These are phyloP conservation scores for Morpho achilles DNA, from an alignment of 2,888 invertebrate genomes.

Conservation along the genomic window DNA sequence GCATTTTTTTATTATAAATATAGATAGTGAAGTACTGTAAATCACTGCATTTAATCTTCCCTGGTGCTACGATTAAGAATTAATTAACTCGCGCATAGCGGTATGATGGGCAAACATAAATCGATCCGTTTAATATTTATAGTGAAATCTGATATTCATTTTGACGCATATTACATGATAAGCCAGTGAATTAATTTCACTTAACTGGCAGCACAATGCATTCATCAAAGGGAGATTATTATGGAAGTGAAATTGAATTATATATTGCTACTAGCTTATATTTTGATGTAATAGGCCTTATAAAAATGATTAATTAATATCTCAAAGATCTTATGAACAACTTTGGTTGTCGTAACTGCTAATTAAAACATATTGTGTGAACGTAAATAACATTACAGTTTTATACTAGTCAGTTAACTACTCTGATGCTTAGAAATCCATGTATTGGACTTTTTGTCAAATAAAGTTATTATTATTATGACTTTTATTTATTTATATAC, in stretches of 20 bases:
- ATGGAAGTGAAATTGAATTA: not conserved
- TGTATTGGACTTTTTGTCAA: no score
- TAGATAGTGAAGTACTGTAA: not conserved
- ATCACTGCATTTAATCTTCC: constrained; percentile 9
- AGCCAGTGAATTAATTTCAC: constrained; percentile 11
- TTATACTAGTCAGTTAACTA: no score
- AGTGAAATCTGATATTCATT: constrained; percentile 17
- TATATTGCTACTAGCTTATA: not conserved
- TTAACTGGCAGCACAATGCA: constrained; percentile 8
- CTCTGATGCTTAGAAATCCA: no score
- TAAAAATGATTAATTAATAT: no score
- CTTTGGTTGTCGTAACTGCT: no score
- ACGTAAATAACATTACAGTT: no score
- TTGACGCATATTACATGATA: constrained; percentile 13
- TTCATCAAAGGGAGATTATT: constrained; percentile 3
- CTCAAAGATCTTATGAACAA: no score
- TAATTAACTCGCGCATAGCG: constrained; percentile 15
- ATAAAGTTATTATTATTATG: no score
- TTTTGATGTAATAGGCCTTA: no score
- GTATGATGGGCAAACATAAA: constrained; percentile 14
- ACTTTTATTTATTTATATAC: no score
- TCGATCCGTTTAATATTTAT: constrained; percentile 13
- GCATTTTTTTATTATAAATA: not conserved
- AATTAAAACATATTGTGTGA: no score
- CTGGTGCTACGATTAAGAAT: constrained; percentile 13